Evolutionary conservation across 2,888 invertebrate genomes (phyloP).

Genomic region (Andrena bucephala): DNA sequence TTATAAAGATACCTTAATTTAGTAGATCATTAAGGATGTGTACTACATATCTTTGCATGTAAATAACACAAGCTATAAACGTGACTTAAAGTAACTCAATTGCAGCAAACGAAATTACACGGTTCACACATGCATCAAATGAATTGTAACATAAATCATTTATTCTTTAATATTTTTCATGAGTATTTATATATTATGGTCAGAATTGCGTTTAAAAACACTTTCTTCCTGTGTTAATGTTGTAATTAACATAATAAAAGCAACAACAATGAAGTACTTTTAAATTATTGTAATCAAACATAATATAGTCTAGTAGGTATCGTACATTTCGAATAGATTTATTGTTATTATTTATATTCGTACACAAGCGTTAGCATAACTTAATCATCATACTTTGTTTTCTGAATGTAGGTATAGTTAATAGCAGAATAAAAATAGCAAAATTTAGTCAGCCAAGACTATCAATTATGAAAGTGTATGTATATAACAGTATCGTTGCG

Average conservation of each 20-base stretch:
- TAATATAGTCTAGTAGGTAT: slow-evolving; percentile 30
- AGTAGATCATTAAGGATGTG: slow-evolving; percentile 23
- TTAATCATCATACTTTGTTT: slow-evolving; percentile 15
- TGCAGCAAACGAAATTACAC: slow-evolving; percentile 11
- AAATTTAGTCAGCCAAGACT: slow-evolving; percentile 25
- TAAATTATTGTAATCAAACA: slow-evolving; percentile 1
- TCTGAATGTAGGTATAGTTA: slow-evolving; percentile 19
- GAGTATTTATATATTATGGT: slow-evolving; percentile 11
- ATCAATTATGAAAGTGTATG: slow-evolving; percentile 44
- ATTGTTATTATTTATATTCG: slow-evolving; percentile 47
- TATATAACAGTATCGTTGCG: slow-evolving; percentile 42
- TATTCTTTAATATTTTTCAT: slow-evolving; percentile 17
- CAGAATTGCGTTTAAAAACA: slow-evolving; percentile 19
- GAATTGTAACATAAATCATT: slow-evolving; percentile 25
- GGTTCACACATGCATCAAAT: slow-evolving; percentile 17
- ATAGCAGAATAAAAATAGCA: slow-evolving; percentile 21
- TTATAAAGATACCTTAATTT: slow-evolving; percentile 14
- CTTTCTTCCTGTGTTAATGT: slow-evolving; percentile 6
- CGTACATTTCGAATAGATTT: slow-evolving; percentile 19
- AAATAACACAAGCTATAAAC: slow-evolving; percentile 49
- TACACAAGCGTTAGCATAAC: slow-evolving; percentile 22
- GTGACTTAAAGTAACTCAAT: slow-evolving; percentile 10
- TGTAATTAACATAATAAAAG: slow-evolving; percentile 14
- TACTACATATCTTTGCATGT: slow-evolving; percentile 52
- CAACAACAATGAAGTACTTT: slow-evolving; percentile 23